Evolutionary conservation across 2,113 vertebrate genomes (phyloP), one percentile per base, ranked within the genome.

Genomic region (Otolemur garnettii): DNA sequence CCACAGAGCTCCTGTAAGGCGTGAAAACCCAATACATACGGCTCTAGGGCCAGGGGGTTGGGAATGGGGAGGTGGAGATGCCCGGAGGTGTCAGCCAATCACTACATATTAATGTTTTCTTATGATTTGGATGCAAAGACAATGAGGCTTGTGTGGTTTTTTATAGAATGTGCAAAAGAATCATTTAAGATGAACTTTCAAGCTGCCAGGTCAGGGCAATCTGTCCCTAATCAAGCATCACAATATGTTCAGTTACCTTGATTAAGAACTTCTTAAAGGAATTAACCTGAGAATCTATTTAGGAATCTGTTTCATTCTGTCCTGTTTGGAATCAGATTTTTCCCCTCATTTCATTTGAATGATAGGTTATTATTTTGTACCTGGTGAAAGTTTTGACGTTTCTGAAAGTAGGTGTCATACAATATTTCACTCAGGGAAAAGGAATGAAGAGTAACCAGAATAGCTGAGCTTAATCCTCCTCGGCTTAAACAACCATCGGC

Each of bases 291-390:
- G 59, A 96, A 90, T 38, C 59, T 53, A 68, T 53, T 80, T 72
- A 19, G 30, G 10, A 62, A 69, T 55, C 68, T 42, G 9, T 78
- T 90, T 69, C 68, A 53, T 35, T 71, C 71, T 50, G 2, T 71
- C 78, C 19, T 71, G 33, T 77, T 77, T 60, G 45, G 71, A 94
- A 42, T 35, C 53, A 72, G 89, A 89, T 45, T 81, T 42, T 28
- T 68, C 53, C 59, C 87, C 45, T 50, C 8, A 50, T 50, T 50
- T 86, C 42, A 19, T 42, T 75, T 94, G 83, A 95, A 92, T 74
- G 91, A 90, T 62, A 83, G 75, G 69, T 62, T 97, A 68, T 96
- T 94, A 95, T 94, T 68, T 60, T 74, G 83, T 38, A 81, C 50
- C 87, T 57, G 72, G 77, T 60, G 60, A 89, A 93, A 93, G 66